Base-by-base conservation (phyloP, 1,140 invertebrate genomes). In the Heliconius himera region DNA sequence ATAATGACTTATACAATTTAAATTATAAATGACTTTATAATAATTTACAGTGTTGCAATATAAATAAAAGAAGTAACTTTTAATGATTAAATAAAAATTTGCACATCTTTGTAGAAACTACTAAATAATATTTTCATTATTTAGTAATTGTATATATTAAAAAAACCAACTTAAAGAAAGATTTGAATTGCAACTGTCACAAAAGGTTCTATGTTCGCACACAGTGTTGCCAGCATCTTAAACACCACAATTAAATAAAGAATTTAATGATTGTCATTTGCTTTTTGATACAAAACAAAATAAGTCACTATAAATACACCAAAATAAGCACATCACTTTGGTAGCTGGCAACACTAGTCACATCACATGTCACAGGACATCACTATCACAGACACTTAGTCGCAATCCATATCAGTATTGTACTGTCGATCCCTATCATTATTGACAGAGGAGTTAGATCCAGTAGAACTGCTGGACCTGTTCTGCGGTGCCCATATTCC, bases 341-440 rank as follows among this genome's bases (percentile, higher is more conserved):
- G 60, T 66, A 26, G 60, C 60, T 66, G 60, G 60, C 60, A 66
- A 29, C 54, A 76, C 74, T 66, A 51, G 16, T 20, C 74, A 66
- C 56, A 41, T 66, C 29, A 70, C 49, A 46, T 66, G n/a, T 49
- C 60, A 70, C 81, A 60, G 36, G 80, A 81, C 81, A 70, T 60
- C 81, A 81, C n/a, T 36, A 20, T 76, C 78, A 81, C 66, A 81
- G 60, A 18, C n/a, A 38, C 49, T 73, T 90, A 92, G 83, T 92
- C 91, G 79, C 87, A 93, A 84, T 93, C 91, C 22, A 92, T 90
- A 81, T 94, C 91, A 83, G 91, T 93, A 83, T 93, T 91, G 87
- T 91, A 92, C 74, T 89, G 85, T 18, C 83, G 83, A 33, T 85
- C 82, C 8, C 81, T 81, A 74, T 87, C 86, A 36, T 82, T 81